Percentiles rank a stretch among this genome's conserved stretches.
phyloP scores from a whole-genome alignment of 2,113 vertebrate genomes.

The Trichomycterus rosablanca region DNA sequence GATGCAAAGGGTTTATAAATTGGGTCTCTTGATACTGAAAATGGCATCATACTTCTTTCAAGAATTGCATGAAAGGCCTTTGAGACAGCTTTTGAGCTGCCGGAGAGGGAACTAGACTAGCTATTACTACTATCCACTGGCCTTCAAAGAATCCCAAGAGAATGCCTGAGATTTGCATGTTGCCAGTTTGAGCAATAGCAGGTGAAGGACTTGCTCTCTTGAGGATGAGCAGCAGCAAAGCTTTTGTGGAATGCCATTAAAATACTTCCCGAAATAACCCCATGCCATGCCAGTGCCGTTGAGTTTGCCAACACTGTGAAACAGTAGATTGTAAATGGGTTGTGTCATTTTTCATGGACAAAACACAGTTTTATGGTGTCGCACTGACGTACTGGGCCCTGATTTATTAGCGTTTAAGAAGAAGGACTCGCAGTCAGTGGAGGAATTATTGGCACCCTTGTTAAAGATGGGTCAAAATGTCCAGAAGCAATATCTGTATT shows the following conservation, averaged over 20 bases:
- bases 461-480: too few species aligned
- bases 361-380: background rate
- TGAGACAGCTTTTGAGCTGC: slow-evolving; percentile 10
- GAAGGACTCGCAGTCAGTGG: too few species aligned
- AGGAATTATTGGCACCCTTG: too few species aligned
- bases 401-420: background rate
- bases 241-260: slow-evolving; percentile 8
- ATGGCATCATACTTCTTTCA: slow-evolving; percentile 13
- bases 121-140: background rate
- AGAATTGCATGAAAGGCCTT: slow-evolving; percentile 6
- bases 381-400: background rate
- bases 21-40: slow-evolving; percentile 11
- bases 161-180: background rate
- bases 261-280: slow-evolving; percentile 1
- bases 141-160: slow-evolving; percentile 4
- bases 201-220: background rate
- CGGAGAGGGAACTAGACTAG: background rate
- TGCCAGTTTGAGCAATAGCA: slow-evolving; percentile 2
- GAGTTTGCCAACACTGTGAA: background rate
- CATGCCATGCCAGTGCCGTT: too few species aligned
- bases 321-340: background rate
- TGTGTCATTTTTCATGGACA: background rate
- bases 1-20: slow-evolving; percentile 18
- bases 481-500: too few species aligned
- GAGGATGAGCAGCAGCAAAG: background rate